A percentile compares a stretch with the other conserved stretches of the same genome.
Conservation (phyloP, 2,888 invertebrate genomes). For the Drosophila putrida region DNA sequence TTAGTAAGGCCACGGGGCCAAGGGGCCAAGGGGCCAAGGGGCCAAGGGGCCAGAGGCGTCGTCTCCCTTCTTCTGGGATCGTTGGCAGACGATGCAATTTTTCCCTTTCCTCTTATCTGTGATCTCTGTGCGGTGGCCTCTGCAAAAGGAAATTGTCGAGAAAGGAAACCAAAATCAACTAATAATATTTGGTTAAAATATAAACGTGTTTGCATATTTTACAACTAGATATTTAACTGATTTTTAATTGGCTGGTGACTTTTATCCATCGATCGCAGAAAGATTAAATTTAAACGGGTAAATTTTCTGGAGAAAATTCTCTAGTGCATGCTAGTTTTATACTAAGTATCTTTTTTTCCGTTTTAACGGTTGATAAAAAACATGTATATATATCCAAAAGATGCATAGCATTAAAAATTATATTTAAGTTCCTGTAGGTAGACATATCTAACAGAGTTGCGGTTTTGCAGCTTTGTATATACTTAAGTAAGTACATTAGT, state of each 20-base stretch:
- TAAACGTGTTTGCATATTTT: no score
- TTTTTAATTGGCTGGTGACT: no score
- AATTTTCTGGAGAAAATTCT: no score
- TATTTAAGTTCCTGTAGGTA: not conserved
- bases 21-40: constrained; percentile 22
- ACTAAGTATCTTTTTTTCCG: no score
- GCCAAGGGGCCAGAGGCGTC: constrained; percentile 21
- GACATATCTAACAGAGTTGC: no score
- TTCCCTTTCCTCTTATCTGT: constrained; percentile 34
- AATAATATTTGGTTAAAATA: constrained; percentile 12
- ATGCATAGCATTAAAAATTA: not conserved
- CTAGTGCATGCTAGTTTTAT: no score
- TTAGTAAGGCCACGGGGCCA: constrained; percentile 33
- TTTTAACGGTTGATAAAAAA: no score
- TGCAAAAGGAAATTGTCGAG: constrained; percentile 21
- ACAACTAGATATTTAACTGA: no score
- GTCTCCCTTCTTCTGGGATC: constrained; percentile 3
- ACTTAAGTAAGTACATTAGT: no score
- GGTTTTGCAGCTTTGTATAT: no score
- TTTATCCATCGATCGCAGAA: no score
- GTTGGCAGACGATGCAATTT: constrained; percentile 9
- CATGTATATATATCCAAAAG: not conserved
- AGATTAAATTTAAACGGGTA: no score
- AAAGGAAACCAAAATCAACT: not conserved
- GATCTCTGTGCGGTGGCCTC: constrained; percentile 29